Conservation (phyloP, 2,797 vertebrate genomes). For the Enteromius radiatus region DNA sequence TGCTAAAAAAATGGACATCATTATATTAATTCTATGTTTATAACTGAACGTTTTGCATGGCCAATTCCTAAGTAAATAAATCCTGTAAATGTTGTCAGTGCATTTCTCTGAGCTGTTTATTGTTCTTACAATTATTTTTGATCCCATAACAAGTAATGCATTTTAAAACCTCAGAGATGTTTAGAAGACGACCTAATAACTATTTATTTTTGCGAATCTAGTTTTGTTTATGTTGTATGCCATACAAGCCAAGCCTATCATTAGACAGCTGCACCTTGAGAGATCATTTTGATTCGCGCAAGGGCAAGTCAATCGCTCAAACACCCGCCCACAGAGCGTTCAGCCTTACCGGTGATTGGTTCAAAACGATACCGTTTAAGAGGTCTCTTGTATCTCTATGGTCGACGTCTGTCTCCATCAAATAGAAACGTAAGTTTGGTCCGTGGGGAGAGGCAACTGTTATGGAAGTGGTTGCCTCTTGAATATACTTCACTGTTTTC, state of each 20-base stretch:
- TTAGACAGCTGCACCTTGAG: neutral
- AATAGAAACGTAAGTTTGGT: conserved; percentile 38
- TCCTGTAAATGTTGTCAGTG: neutral
- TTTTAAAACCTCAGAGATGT: neutral
- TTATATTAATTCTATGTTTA: neutral
- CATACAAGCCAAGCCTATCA: neutral
- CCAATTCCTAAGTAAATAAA: neutral
- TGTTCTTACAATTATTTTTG: neutral
- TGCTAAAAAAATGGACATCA: neutral
- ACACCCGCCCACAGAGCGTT: neutral
- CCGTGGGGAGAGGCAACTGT: conserved; percentile 45
- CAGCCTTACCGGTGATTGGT: conserved; percentile 7
- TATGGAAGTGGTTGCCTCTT: conserved; percentile 49
- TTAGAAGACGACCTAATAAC: neutral
- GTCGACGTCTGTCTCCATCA: conserved; percentile 39
- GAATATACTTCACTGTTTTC: conserved; percentile 53
- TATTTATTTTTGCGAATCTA: neutral
- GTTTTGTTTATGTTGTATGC: neutral
- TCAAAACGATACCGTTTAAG: neutral
- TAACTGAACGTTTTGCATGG: neutral
- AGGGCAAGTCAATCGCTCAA: neutral
- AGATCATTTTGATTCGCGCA: neutral
- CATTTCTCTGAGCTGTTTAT: neutral
- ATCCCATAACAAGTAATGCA: neutral
- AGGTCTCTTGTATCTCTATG: conserved; percentile 24